Percentiles rank a stretch among this genome's conserved stretches.
Evolutionary conservation across 2,113 vertebrate genomes (phyloP).

Genomic region (Tretioscincus oriximinensis): DNA sequence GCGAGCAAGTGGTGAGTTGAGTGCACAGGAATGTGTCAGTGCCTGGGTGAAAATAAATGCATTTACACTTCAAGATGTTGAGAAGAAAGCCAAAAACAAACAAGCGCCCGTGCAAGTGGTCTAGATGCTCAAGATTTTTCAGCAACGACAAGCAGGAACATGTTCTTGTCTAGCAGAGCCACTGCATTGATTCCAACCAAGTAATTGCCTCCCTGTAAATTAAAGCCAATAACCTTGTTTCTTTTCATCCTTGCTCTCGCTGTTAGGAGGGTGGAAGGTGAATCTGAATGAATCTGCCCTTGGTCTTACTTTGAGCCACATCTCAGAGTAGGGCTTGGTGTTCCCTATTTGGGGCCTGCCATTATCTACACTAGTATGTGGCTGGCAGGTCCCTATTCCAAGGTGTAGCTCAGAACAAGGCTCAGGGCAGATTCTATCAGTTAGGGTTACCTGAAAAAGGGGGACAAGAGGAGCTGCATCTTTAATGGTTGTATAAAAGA

Average conservation of each 20-base stretch:
- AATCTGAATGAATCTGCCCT: too few relatives aligned
- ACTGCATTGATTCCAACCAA: neutral
- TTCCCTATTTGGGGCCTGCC: too few relatives aligned
- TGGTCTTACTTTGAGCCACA: too few relatives aligned
- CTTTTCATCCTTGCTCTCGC: neutral
- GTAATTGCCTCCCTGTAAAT: neutral
- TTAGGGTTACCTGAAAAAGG: too few relatives aligned
- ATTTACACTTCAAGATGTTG: constrained; percentile 8
- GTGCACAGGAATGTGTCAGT: neutral
- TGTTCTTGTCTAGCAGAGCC: neutral
- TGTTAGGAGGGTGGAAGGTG: too few relatives aligned
- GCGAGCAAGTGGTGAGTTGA: neutral
- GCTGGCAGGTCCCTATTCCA: too few relatives aligned
- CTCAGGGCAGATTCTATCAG: too few relatives aligned
- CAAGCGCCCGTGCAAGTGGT: neutral
- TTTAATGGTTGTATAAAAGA: too few relatives aligned
- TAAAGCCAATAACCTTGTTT: neutral
- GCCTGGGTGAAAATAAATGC: constrained; percentile 15
- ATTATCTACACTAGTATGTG: too few relatives aligned
- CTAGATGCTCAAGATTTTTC: neutral
- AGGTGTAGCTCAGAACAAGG: too few relatives aligned
- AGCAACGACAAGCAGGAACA: neutral
- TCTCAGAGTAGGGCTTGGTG: too few relatives aligned
- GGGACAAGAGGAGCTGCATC: too few relatives aligned
- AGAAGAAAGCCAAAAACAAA: neutral